A percentile compares a stretch with the other conserved stretches of the same genome.
Conservation (phyloP, 2,888 invertebrate genomes). For the Blera fallax region DNA sequence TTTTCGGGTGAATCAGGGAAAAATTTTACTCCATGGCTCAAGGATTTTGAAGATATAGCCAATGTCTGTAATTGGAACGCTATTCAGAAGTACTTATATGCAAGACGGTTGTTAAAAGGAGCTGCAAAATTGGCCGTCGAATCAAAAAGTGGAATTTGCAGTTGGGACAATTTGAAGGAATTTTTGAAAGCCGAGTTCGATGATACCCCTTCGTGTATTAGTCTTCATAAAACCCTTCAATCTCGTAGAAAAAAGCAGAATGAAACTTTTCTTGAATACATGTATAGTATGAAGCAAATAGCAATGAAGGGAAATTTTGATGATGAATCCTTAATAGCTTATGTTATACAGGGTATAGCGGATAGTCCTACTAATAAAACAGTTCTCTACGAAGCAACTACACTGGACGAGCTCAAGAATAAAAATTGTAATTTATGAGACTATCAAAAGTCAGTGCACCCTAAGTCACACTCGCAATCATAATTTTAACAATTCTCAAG, state of each 20-base stretch:
- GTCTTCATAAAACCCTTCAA: slow-evolving; percentile 30
- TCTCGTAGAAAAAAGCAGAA: slow-evolving; percentile 12
- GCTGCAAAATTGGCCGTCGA: neutral
- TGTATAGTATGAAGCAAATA: slow-evolving; percentile 50
- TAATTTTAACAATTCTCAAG: neutral
- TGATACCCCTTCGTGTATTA: slow-evolving; percentile 13
- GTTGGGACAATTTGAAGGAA: slow-evolving; percentile 21
- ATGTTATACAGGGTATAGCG: slow-evolving; percentile 36
- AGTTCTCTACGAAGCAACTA: slow-evolving; percentile 16
- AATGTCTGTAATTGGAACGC: slow-evolving; percentile 44
- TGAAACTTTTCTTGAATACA: slow-evolving; percentile 43
- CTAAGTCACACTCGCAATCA: neutral
- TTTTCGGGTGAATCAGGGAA: slow-evolving; percentile 37
- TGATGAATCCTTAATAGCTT: slow-evolving; percentile 44
- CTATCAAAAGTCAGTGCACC: neutral
- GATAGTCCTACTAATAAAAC: slow-evolving; percentile 44
- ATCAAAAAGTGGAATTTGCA: neutral
- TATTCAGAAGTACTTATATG: slow-evolving; percentile 47
- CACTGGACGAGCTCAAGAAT: slow-evolving; percentile 21
- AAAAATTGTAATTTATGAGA: slow-evolving; percentile 15
- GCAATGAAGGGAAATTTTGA: slow-evolving; percentile 41
- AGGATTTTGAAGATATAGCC: slow-evolving; percentile 40
- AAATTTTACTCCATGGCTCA: slow-evolving; percentile 10
- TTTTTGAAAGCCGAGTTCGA: slow-evolving; percentile 28
- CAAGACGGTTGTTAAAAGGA: slow-evolving; percentile 38